phyloP scores from a whole-genome alignment of 2,888 invertebrate genomes.

The Caenorhabditis virilis region DNA sequence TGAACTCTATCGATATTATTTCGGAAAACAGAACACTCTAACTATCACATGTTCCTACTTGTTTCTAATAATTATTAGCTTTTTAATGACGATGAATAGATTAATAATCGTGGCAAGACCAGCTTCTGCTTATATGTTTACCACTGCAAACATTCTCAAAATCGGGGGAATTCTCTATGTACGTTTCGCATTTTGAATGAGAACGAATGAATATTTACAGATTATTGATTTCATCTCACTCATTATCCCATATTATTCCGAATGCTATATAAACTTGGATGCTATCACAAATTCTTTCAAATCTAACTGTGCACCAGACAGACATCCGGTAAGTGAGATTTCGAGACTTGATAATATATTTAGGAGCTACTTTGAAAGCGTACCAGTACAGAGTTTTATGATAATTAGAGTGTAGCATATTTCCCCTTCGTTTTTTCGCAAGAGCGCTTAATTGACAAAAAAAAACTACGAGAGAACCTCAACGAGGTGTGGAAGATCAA shows the following conservation, averaged over 20 bases:
- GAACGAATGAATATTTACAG: background rate
- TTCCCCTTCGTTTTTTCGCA: too few species aligned
- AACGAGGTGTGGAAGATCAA: too few species aligned
- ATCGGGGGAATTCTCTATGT: background rate
- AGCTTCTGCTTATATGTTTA: background rate
- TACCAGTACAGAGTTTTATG: too few species aligned
- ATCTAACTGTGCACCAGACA: constrained; percentile 1
- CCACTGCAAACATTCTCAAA: background rate
- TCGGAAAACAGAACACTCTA: too few species aligned
- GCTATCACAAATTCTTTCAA: background rate
- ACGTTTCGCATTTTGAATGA: background rate
- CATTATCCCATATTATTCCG: background rate
- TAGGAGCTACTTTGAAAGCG: too few species aligned
- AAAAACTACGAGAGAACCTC: too few species aligned
- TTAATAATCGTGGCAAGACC: background rate
- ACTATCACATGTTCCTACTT: background rate
- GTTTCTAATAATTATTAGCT: background rate
- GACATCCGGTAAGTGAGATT: constrained; percentile 1
- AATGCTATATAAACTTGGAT: background rate
- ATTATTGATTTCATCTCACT: background rate
- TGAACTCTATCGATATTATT: too few species aligned
- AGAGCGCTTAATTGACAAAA: too few species aligned
- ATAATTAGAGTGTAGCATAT: too few species aligned
- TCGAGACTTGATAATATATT: too few species aligned
- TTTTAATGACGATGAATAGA: constrained; percentile 6